A percentile compares a stretch with the other conserved stretches of the same genome.
phyloP scores from a whole-genome alignment of 2,797 vertebrate genomes.

The Thaleichthys pacificus region DNA sequence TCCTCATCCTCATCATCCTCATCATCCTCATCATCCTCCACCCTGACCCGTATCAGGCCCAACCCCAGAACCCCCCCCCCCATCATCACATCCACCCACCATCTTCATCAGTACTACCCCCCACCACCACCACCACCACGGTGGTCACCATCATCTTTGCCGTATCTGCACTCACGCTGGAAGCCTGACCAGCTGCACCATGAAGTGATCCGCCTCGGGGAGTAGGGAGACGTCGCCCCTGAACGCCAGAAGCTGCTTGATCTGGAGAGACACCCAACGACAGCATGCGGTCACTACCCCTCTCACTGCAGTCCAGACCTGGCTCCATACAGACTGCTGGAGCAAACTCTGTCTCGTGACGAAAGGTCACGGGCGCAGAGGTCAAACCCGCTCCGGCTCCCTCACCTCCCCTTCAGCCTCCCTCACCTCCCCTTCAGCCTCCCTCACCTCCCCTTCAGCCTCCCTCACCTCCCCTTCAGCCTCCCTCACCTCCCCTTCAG shows the following conservation, averaged over 20 bases:
- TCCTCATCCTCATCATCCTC: background rate
- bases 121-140: background rate
- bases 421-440: no score
- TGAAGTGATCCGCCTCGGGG: constrained; percentile 79
- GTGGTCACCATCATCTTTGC: no score
- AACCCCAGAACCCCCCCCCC: background rate
- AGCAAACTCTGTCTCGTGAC: no score
- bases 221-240: constrained; percentile 66
- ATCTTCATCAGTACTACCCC: no score
- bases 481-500: no score
- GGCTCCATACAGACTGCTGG: background rate
- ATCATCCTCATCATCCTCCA: background rate
- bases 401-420: constrained; percentile 38
- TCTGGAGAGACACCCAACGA: constrained; percentile 55
- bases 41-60: background rate
- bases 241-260: constrained; percentile 72
- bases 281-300: no score
- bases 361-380: no score
- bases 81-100: background rate
- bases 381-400: background rate
- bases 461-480: no score
- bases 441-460: no score
- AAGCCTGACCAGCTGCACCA: constrained; percentile 77
- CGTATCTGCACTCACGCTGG: constrained; percentile 7
- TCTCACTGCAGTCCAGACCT: background rate